Evolutionary conservation across 2,797 vertebrate genomes (phyloP), one percentile per base, ranked within the genome.

Genomic region (Siniperca obscura): DNA sequence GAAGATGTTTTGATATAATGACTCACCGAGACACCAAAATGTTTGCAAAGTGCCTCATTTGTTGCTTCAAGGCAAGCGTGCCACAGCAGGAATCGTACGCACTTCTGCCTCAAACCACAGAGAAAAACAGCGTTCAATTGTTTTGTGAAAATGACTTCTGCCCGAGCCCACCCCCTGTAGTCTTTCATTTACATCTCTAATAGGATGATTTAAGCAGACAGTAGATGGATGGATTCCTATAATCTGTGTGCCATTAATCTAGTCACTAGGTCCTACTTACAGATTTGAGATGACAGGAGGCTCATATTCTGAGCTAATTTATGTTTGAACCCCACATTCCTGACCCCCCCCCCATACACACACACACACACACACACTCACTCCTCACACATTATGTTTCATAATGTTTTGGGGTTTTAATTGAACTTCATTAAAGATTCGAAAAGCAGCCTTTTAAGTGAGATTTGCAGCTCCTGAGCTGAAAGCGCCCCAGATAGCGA

Each of bases 311-410:
- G 67, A 80, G 86, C 83, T 93, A 90, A 93, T 92, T 95, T 91
- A 93, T 91, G 88, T 86, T 80, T 30, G 83, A 89, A 89, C 73
- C 87, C 70, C 73, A 86, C 91, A 94, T 94, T 92, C 93, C 92
- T 87, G 42, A 60, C 74, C 46, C 73, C 86, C 73, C 61, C 66
- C 85, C 57, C 46, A 46, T 14, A 46, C 46, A 17, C 46, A 17
- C 16, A 17, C 46, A 48, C 46, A 48, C 48, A 50, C 17, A 50
- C 17, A 21, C 19, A 21, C 19, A 50, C 17, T 21, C 7, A 50
- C 80, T 71, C 69, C 70, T 84, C 67, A 59, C 83, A 68, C 74
- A 82, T 80, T 77, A 83, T 7, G 1, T 64, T 65, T 76, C 67
- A 60, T 78, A 76, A 84, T 87, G 78, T 74, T 85, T 84, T n/a